phyloP scores from a whole-genome alignment of 2,113 vertebrate species.

The Catagonus wagneri region DNA sequence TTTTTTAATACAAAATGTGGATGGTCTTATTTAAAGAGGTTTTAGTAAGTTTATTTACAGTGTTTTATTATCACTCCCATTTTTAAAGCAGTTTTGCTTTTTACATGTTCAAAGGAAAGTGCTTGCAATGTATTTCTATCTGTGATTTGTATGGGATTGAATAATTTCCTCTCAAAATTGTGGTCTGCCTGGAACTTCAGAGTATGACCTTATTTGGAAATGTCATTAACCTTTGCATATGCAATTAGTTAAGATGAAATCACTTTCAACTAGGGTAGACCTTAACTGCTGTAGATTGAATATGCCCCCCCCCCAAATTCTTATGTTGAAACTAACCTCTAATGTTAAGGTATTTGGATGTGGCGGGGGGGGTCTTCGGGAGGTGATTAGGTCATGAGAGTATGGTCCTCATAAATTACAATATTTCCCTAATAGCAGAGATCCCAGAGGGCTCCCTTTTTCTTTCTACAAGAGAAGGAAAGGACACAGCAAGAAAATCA shows the following conservation, averaged over 20 bases:
- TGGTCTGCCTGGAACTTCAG: not conserved
- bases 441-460: not conserved
- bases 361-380: not conserved
- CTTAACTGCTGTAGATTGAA: not conserved
- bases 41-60: not conserved
- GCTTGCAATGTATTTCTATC: rapidly evolving
- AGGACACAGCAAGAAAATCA: not conserved
- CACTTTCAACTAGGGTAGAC: not conserved
- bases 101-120: not conserved
- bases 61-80: not conserved
- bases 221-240: not conserved
- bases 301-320: not conserved
- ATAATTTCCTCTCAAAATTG: not conserved
- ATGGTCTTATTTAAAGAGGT: not conserved
- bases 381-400: too few species aligned
- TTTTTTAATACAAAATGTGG: not conserved
- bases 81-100: not conserved
- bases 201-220: not conserved
- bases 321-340: not conserved
- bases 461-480: not conserved
- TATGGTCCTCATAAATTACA: not conserved
- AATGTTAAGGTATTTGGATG: not conserved
- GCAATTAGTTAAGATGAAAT: not conserved
- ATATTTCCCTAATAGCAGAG: not conserved
- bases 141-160: not conserved